A percentile compares a stretch with the other conserved stretches of the same genome.
These are phyloP conservation scores for Drosophila auraria DNA, from an alignment of 1,140 invertebrate species.

Conservation along the genomic window DNA sequence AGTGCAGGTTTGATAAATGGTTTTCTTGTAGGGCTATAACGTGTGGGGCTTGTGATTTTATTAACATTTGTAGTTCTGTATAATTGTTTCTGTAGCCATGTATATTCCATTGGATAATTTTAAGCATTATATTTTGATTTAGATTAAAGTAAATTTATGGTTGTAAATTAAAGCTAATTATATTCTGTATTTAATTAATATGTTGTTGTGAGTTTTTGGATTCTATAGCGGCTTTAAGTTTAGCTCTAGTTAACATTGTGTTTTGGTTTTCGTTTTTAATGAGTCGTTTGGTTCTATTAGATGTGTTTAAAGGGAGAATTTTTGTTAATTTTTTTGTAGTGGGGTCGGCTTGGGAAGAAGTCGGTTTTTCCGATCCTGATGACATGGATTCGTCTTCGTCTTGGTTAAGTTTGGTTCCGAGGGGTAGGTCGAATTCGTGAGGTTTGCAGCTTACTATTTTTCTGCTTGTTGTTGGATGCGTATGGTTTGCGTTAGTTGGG, in stretches of 20 bases:
- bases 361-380: not conserved
- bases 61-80: slow-evolving; percentile 1
- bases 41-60: not conserved
- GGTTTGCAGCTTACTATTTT: not conserved
- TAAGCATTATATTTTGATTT: not conserved
- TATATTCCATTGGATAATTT: slow-evolving; percentile 2
- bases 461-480: not conserved
- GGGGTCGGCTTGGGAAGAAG: too few species aligned
- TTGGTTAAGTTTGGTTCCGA: not conserved
- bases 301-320: not conserved
- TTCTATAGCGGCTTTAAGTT: not conserved
- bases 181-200: not conserved
- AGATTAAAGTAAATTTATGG: not conserved
- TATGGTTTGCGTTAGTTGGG: not conserved
- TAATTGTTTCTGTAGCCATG: slow-evolving; percentile 5
- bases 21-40: not conserved
- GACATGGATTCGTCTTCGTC: not conserved
- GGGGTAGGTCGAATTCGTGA: not conserved
- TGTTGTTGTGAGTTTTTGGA: not conserved
- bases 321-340: not conserved
- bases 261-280: not conserved
- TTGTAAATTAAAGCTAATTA: not conserved
- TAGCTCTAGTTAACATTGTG: not conserved
- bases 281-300: not conserved
- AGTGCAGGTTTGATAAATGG: slow-evolving; percentile 1